phyloP scores from a whole-genome alignment of 1,140 invertebrate genomes.

The Sitobion miscanthi region DNA sequence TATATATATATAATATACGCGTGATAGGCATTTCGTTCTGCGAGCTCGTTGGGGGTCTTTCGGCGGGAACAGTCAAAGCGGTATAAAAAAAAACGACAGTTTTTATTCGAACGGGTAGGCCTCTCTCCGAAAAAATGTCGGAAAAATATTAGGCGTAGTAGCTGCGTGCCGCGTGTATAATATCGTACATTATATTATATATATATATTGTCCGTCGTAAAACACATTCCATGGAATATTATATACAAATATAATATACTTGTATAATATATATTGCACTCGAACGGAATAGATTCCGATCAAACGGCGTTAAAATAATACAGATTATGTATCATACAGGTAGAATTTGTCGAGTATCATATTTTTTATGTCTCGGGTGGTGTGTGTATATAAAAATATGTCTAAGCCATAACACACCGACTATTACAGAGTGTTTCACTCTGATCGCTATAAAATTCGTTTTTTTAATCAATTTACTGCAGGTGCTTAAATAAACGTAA shows the following conservation, averaged over 20 bases:
- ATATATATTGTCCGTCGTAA: background rate
- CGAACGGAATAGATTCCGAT: background rate
- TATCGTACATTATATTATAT: background rate
- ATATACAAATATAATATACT: background rate
- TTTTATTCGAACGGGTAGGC: background rate
- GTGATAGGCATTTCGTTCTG: background rate
- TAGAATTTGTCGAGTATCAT: background rate
- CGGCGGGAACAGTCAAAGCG: background rate
- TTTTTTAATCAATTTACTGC: background rate
- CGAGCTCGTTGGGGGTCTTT: constrained; percentile 12
- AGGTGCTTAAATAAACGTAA: background rate
- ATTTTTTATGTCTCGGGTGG: too few species aligned
- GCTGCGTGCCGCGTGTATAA: background rate
- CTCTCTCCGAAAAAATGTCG: constrained; percentile 14
- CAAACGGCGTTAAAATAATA: background rate
- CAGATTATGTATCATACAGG: background rate
- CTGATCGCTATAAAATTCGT: too few species aligned
- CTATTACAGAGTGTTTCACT: background rate
- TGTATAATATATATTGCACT: background rate
- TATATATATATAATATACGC: too few species aligned
- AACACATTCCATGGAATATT: background rate
- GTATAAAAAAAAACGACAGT: background rate
- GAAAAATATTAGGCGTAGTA: background rate
- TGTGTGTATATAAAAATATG: too few species aligned
- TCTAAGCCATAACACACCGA: background rate